Base-by-base conservation (phyloP, 2,797 vertebrate genomes). In the Prunella strophiata region DNA sequence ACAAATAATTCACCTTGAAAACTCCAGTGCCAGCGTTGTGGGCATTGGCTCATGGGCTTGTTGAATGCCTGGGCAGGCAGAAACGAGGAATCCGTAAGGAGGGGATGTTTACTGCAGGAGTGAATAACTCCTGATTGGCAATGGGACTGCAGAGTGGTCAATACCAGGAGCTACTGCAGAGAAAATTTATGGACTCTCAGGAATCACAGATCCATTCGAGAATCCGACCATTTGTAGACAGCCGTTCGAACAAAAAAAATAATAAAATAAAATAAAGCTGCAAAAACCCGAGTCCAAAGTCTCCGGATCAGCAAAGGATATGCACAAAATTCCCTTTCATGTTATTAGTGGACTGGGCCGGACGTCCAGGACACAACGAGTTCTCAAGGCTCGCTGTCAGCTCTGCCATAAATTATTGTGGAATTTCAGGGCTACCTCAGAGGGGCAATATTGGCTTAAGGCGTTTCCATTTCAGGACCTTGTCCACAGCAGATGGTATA, bases 261-360 rank as follows among this genome's bases (percentile, higher is more conserved):
- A 34, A 21, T 55, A 48, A 30, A 55, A 42, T 47, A 17, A n/a
- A 8, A 42, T 25, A 62, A 42, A 38, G 30, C 82, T 94, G 79
- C 79, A 71, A 73, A 89, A 29, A 4, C n/a, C 7, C 2, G 6
- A 62, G 27, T 48, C 94, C 89, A 85, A 75, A 96, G 73, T 84
- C 83, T 91, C 70, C 9, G 58, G 66, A 95, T 93, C 91, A 88
- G 94, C 76, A 66, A 81, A 90, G 80, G 83, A 73, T 93, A 88
- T 55, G 83, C 62, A 83, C 51, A n/a, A 66, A 96, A 94, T 91
- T 94, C 79, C 76, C 85, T 76, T 55, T 84, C 6, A 2, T 96
- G 80, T 96, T 96, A 55, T 96, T 96, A 93, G 86, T 96, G 95
- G 96, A 84, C 71, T 66, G 88, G 88, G 20, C 85, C 94, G 94